phyloP scores from a whole-genome alignment of 2,888 invertebrate genomes.

The Synergus laeviventris region DNA sequence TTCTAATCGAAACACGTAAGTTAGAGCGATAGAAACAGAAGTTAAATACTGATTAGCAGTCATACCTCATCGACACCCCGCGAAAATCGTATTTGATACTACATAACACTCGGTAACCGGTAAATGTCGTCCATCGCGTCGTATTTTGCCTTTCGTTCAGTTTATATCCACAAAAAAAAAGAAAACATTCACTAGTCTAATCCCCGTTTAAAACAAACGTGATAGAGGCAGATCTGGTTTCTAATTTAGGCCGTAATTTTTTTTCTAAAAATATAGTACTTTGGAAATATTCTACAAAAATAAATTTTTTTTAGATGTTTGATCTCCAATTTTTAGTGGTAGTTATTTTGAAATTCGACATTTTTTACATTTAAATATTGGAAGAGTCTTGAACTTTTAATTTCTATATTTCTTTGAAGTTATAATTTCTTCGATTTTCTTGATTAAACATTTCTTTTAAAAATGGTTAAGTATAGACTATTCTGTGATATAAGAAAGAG shows the following conservation, averaged over 20 bases:
- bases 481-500: constrained; percentile 36
- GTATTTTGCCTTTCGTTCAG: constrained; percentile 38
- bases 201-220: constrained; percentile 32
- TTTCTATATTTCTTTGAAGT: background rate
- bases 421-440: background rate
- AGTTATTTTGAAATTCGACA: constrained; percentile 7
- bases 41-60: constrained; percentile 33
- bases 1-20: constrained; percentile 43
- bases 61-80: constrained; percentile 39
- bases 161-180: constrained; percentile 15
- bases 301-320: constrained; percentile 5
- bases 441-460: background rate
- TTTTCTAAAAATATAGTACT: background rate
- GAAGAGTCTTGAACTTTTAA: constrained; percentile 37
- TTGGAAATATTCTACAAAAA: background rate
- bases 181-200: constrained; percentile 38
- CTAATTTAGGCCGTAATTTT: constrained; percentile 15
- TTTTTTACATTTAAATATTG: background rate
- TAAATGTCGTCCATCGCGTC: constrained; percentile 33
- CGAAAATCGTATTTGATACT: constrained; percentile 37
- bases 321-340: constrained; percentile 26
- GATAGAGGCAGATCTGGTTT: constrained; percentile 33
- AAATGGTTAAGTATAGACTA: constrained; percentile 20
- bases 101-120: constrained; percentile 19
- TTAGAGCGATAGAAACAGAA: constrained; percentile 28